Evolutionary conservation across 2,888 invertebrate genomes (phyloP), one percentile per base, ranked within the genome.

Genomic region (Philereme vetulata): DNA sequence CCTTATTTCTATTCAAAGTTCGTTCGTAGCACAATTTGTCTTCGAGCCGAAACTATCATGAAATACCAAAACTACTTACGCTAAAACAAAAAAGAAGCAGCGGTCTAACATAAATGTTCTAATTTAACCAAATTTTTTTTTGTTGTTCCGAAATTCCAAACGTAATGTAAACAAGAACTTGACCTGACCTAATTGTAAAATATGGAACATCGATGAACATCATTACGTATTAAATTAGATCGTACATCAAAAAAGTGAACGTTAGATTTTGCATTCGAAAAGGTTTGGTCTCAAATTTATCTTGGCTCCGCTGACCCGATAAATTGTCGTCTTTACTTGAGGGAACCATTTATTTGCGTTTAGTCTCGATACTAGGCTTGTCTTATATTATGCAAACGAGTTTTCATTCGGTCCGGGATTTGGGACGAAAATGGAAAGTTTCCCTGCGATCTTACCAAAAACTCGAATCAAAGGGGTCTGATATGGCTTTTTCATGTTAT

Each of bases 241-340:
- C 66, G 71, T 77, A 74, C 67, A 78, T 78, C 78, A 78, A 78
- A 78, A 74, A 71, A 74, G 72, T 75, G 70, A 75, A 68, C 71
- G 75, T 72, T 77, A 81, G 82, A 82, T 80, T 84, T 77, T 77
- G 79, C 80, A 82, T 83, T 82, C 75, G 67, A 72, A 73, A 80
- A 78, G 81, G 82, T 78, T 78, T 79, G 73, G 71, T 76, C 72
- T 80, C 74, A 83, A 85, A 86, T 86, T 83, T 84, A 84, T 85
- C 82, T 81, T 72, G 74, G 75, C 80, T 80, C 73, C 84, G 81
- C 77, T 84, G 87, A 85, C 85, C 85, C 86, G 86, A 74, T 72
- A 86, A 87, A 88, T 87, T 86, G 87, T 84, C 84, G 80, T 82
- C 84, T 86, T 84, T 84, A 85, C 84, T 86, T 78, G 80, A 80